Evolutionary conservation across 2,113 vertebrate genomes (phyloP).

Genomic region (Cygnus atratus): DNA sequence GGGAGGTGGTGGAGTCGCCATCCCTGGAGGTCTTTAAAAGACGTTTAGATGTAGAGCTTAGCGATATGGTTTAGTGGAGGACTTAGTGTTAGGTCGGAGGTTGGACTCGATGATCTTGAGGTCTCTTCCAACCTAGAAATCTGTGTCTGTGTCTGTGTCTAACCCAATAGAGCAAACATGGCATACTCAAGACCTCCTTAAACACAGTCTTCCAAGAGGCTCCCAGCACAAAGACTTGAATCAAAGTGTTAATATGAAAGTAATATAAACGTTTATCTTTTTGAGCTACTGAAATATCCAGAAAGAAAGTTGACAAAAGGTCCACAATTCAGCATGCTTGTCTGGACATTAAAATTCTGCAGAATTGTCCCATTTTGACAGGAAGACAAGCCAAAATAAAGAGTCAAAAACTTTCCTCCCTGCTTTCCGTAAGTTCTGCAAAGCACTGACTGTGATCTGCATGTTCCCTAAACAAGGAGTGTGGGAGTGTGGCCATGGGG

Average conservation of each 20-base stretch:
- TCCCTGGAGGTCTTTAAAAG: too few relatives aligned
- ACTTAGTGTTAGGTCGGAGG: too few relatives aligned
- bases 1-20: too few relatives aligned
- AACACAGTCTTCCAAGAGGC: neutral
- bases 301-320: neutral
- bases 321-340: neutral
- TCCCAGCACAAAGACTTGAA: constrained; percentile 11
- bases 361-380: neutral
- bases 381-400: neutral
- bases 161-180: neutral
- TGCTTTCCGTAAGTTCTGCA: neutral
- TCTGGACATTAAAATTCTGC: neutral
- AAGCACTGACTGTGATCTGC: neutral
- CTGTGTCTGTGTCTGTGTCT: too few relatives aligned
- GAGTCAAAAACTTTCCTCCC: neutral
- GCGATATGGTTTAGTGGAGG: too few relatives aligned
- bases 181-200: neutral
- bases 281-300: neutral
- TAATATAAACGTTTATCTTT: neutral
- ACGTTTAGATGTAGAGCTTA: too few relatives aligned
- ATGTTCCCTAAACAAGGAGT: neutral
- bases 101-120: too few relatives aligned
- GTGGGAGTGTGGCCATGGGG: too few relatives aligned
- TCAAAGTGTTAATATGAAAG: neutral
- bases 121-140: too few relatives aligned